Percentiles rank a stretch among this genome's conserved stretches.
Evolutionary conservation across 2,797 vertebrate species (phyloP).

Genomic region (Peromyscus aztecus): DNA sequence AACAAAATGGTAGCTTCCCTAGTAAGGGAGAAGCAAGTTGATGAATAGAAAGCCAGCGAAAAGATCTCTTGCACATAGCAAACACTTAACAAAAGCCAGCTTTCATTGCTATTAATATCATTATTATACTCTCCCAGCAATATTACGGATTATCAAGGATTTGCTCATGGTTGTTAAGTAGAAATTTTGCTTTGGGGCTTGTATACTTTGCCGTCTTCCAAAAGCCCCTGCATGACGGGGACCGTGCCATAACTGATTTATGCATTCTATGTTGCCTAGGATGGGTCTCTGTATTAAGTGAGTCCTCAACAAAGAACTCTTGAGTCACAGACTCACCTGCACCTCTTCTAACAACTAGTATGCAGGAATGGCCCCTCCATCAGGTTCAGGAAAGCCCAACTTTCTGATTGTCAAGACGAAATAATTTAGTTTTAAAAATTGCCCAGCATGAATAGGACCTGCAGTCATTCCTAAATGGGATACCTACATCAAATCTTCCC

Average conservation of each 20-base stretch:
- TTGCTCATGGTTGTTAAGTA: not conserved
- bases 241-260: not conserved
- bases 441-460: not conserved
- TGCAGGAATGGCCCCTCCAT: not conserved
- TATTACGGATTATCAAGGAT: not conserved
- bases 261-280: not conserved
- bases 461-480: not conserved
- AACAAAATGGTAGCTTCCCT: not conserved
- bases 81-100: not conserved
- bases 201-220: not conserved
- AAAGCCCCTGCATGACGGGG: not conserved
- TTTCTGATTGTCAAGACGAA: not conserved
- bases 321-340: not conserved
- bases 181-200: not conserved
- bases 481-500: not conserved
- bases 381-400: not conserved
- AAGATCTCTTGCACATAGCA: not conserved
- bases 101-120: not conserved
- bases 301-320: not conserved
- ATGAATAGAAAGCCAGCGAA: not conserved
- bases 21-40: not conserved
- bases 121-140: not conserved
- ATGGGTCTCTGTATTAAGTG: not conserved
- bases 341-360: not conserved
- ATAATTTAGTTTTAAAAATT: not conserved